Evolutionary conservation across 1,140 invertebrate genomes (phyloP).

Genomic region (Drosophila parvula): DNA sequence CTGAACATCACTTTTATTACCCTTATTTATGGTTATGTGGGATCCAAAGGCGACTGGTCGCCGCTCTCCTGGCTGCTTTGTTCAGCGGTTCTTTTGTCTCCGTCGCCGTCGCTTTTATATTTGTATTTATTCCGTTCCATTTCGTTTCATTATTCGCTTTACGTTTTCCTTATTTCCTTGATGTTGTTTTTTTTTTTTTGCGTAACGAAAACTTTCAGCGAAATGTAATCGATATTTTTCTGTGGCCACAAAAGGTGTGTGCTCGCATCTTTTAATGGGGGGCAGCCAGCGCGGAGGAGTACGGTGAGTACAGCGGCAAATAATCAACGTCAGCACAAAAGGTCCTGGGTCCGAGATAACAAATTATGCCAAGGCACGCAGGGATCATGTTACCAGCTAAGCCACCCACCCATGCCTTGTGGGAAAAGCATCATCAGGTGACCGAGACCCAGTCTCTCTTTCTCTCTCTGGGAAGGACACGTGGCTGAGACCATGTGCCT

Average conservation of each 20-base stretch:
- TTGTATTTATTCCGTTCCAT: slow-evolving; percentile 14
- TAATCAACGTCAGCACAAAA: slow-evolving; percentile 57
- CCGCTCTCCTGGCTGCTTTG: slow-evolving; percentile 22
- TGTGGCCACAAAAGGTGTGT: slow-evolving; percentile 43
- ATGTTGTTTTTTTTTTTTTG: slow-evolving; percentile 5
- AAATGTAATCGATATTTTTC: slow-evolving; percentile 62
- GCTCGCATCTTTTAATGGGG: slow-evolving; percentile 18
- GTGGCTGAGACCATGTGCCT: slow-evolving; percentile 60
- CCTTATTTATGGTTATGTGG: slow-evolving; percentile 77
- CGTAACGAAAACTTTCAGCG: slow-evolving; percentile 51
- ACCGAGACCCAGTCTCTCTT: slow-evolving; percentile 28
- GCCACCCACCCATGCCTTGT: background rate
- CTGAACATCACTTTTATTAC: slow-evolving; percentile 79
- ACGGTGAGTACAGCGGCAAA: slow-evolving; percentile 4
- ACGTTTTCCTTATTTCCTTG: too few species aligned
- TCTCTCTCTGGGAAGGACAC: slow-evolving; percentile 30
- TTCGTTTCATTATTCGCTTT: background rate
- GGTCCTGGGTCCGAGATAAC: slow-evolving; percentile 58
- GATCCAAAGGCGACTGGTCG: slow-evolving; percentile 13
- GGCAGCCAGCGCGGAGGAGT: slow-evolving; percentile 1
- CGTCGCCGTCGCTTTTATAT: slow-evolving; percentile 2
- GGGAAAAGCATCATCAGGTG: slow-evolving; percentile 77
- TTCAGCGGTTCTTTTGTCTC: slow-evolving; percentile 24
- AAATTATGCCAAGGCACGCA: slow-evolving; percentile 77
- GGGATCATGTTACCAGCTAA: slow-evolving; percentile 64